Base-by-base conservation (phyloP, 2,797 vertebrate species). In the Enteromius fasciolatus region DNA sequence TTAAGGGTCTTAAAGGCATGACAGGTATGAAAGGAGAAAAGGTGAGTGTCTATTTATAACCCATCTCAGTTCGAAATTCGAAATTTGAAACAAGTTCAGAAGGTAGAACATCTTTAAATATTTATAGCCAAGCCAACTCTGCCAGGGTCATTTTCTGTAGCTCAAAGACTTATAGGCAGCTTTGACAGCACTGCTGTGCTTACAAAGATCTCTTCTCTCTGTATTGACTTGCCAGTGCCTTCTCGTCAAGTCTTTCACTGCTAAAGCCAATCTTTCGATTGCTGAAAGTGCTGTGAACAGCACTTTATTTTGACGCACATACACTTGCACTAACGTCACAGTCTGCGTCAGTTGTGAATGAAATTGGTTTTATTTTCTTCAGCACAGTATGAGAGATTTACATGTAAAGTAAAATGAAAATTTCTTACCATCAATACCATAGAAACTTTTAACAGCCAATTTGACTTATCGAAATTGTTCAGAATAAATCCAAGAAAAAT, bases 1-100 rank as follows among this genome's bases (percentile, higher is more conserved):
- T 79, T 31, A 78, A 98, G 97, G 96, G 96, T 88, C 59, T 84
- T 10, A 96, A 95, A 89, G 96, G 96, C 2, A 88, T 95, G 6
- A 86, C 87, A 0, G 96, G 97, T 1, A 31, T 59, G 33, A 97
- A 94, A 93, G 96, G 96, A 5, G 92, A 94, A 90, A 95, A 94
- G 90, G 97, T 98, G 88, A 93, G 93, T 17, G 11, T n/a, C 46
- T 23, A 48, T 72, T 80, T 69, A 41, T 6, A 80, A 23, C 67
- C 18, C 50, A 61, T 11, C 63, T 57, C 1, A 70, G 8, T 63
- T 68, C 20, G 4, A 23, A 59, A 28, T 63, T 57, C 3, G 52
- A 57, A 25, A 70, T 76, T 73, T 46, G 14, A 48, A 54, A 28
- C n/a, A 44, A 54, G 63, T 68, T 50, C n/a, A n/a, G 5, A 23